Conservation (phyloP, 2,888 invertebrate genomes). For the Drosophila recens region DNA sequence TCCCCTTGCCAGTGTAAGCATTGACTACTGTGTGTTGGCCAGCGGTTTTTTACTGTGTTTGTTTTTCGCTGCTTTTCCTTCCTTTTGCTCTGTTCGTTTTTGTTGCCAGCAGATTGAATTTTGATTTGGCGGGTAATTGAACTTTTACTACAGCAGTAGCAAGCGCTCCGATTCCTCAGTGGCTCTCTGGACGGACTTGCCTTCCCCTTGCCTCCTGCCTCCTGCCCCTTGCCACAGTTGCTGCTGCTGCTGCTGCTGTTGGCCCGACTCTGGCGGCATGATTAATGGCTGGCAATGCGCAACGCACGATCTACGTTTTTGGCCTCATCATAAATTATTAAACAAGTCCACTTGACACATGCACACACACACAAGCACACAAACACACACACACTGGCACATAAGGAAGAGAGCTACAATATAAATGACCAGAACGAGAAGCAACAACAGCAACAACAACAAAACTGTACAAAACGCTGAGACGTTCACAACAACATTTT, state of each 20-base stretch:
- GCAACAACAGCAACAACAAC: slow-evolving; percentile 51
- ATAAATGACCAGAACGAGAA: slow-evolving; percentile 76
- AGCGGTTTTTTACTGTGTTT: slow-evolving; percentile 33
- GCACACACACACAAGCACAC: slow-evolving; percentile 52
- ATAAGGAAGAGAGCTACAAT: slow-evolving; percentile 45
- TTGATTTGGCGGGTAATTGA: slow-evolving; percentile 83
- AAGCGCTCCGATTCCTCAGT: slow-evolving; percentile 37
- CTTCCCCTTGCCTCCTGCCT: slow-evolving; percentile 1
- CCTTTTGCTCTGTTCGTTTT: slow-evolving; percentile 38
- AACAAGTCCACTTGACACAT: slow-evolving; percentile 80
- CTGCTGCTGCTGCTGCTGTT: slow-evolving; percentile 24
- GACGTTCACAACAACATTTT: slow-evolving; percentile 65
- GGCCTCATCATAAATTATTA: slow-evolving; percentile 80
- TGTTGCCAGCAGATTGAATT: slow-evolving; percentile 78
- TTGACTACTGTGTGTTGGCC: slow-evolving; percentile 51
- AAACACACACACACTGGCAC: slow-evolving; percentile 19
- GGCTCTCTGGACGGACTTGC: slow-evolving; percentile 28
- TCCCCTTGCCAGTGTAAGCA: neutral
- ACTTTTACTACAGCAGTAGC: slow-evolving; percentile 72
- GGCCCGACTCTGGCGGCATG: slow-evolving; percentile 60
- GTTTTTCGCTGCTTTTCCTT: slow-evolving; percentile 49
- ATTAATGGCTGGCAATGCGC: slow-evolving; percentile 80
- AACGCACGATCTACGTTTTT: slow-evolving; percentile 80
- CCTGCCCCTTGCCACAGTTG: slow-evolving; percentile 2
- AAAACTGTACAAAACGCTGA: slow-evolving; percentile 76